Base-by-base conservation (phyloP, 2,113 vertebrate genomes). In the Oryzias melastigma region DNA sequence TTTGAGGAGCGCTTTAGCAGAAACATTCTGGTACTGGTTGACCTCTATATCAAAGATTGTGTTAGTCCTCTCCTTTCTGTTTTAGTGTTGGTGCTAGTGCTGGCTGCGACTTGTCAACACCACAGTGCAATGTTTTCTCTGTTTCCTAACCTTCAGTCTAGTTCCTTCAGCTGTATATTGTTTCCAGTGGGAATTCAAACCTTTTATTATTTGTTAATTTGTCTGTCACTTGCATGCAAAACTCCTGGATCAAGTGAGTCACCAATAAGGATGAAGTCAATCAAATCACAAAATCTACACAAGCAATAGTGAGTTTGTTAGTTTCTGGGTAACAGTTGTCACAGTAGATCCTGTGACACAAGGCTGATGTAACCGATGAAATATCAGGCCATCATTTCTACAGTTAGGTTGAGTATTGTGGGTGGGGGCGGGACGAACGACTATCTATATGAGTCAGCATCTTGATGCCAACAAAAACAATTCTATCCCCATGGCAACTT, bases 11-110 rank as follows among this genome's bases (percentile, higher is more conserved):
- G 57, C 18, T 61, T 14, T 58, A 45, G 46, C 52, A 67, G 55
- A 75, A 82, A 85, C 65, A 57, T 67, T 65, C 50, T 70, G 73
- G 73, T 82, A 69, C 75, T 71, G 52, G 74, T 75, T 85, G 75
- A 81, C 79, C 74, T 77, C 25, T 65, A 70, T 81, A 75, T 84
- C 78, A 77, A 81, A 81, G 65, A 68, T 68, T 54, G 55, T 64
- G 68, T 75, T 78, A 18, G 78, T 75, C 64, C 63, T 15, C 53
- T 73, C 47, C 77, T 85, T 64, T 77, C 70, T 35, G 49, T 49
- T 59, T 51, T 7, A n/a, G n/a, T 47, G 41, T 72, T n/a, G 15
- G 58, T 72, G 61, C n/a, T 52, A 66, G 52, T 59, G 66, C 68
- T 15, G 42, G 62, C 18, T 45, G 44, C n/a, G 14, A 65, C 58